Evolutionary conservation across 2,888 invertebrate species (phyloP), one percentile per base, ranked within the genome.

Genomic region (Phyllotreta striolata): DNA sequence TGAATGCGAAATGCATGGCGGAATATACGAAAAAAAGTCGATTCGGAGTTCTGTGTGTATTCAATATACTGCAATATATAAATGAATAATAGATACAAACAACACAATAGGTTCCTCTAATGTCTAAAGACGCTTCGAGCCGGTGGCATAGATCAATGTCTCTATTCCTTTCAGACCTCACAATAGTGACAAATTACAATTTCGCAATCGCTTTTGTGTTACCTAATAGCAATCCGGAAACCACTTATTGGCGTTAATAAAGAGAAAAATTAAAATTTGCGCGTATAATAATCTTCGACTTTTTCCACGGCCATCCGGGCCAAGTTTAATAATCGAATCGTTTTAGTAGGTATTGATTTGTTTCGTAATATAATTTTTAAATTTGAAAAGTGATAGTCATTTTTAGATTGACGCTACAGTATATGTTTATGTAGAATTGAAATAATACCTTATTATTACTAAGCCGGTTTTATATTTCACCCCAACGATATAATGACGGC

Each of bases 101-200:
- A 47, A 34, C 40, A 34, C 24, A 58, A 58, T 58, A 58, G 40
- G 34, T 58, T 58, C 34, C 34, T 24, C 35, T 40, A 40, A 38
- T 49, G 12, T 49, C 14, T 24, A 51, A 49, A 12, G 34, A 35
- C 49, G 35, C 37, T 49, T 49, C 12, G 6, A 49, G 49, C 49
- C 10, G 49, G 34, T 49, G 35, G 49, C 37, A 49, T 49, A 49
- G 49, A 59, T 66, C 59, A 55, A 58, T 24, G 55, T 41, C 61
- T 51, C 37, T 54, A 43, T 13, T 55, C 49, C 62, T 47, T 66
- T 66, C 56, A 66, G 43, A 34, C 35, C 49, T 54, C 40, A 66
- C 66, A 64, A 64, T 66, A 64, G 61, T 57, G 59, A 64, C 58
- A 66, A 66, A 66, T 62, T 66, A 64, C 64, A 64, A 64, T 66